Evolutionary conservation across 1,140 invertebrate species (phyloP), one percentile per base, ranked within the genome.

Genomic region (Polyergus mexicanus): DNA sequence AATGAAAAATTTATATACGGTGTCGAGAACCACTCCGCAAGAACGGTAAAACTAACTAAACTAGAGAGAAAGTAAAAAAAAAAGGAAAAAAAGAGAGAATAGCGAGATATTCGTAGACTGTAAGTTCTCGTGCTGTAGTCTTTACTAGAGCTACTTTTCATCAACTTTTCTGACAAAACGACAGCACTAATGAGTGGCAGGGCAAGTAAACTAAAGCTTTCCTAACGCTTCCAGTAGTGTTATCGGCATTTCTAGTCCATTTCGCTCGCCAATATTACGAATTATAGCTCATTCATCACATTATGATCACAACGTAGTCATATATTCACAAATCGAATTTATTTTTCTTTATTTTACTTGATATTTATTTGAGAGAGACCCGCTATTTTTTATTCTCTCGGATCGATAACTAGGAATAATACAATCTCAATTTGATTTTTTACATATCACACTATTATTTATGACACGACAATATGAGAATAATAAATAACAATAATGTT

Each of bases 91-190:
- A 47, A 16, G 3, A 28, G 16, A 62, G 25, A 10, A 25, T 76
- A 76, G 56, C 3, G 56, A 76, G 56, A 76, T n/a, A 76, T 62
- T 62, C 74, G 38, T 76, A 76, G 8, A 76, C 10, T 56, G 32
- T 25, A 38, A 76, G n/a, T 76, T 76, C 19, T 76, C 56, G 28
- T 41, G 22, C 74, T 63, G 25, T 22, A 63, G 10, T 76, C 56
- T 22, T 63, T 76, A 58, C 41, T 62, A 76, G 25, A 63, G 16
- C 22, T 35, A 28, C 56, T 63, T 76, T 62, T 63, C 56, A 19
- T 76, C 32, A 60, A 8, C 13, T 62, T 10, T 75, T 28, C 5
- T 44, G 6, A n/a, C 8, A 5, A 76, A 63, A 41, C 62, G 35
- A 28, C 56, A 76, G 56, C 38, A 62, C 25, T 76, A 76, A 76